These are phyloP conservation scores for Aphodius granarius DNA, from an alignment of 2,888 invertebrate species.

Conservation along the genomic window DNA sequence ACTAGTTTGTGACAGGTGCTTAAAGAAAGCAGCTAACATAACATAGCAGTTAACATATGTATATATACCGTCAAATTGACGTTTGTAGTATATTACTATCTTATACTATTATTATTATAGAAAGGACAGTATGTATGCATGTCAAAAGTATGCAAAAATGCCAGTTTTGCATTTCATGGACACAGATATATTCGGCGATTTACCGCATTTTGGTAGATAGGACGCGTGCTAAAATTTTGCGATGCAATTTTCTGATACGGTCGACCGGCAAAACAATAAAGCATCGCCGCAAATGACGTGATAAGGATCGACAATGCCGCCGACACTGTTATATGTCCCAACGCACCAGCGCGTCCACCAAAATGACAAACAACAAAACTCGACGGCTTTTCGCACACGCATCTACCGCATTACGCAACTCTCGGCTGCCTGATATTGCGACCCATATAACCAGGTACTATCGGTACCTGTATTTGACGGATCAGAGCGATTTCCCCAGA, in stretches of 20 bases:
- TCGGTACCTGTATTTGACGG: conserved; percentile 40
- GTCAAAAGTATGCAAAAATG: too few species aligned
- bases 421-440: not conserved
- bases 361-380: not conserved
- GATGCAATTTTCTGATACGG: conserved; percentile 9
- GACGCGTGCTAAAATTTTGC: not conserved
- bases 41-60: too few species aligned
- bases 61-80: too few species aligned
- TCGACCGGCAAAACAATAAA: conserved; percentile 10
- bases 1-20: too few species aligned
- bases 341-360: not conserved
- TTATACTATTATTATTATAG: too few species aligned
- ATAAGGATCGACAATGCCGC: conserved; percentile 17
- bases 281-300: conserved; percentile 14
- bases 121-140: too few species aligned
- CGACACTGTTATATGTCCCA: not conserved
- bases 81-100: too few species aligned
- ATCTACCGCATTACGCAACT: not conserved
- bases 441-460: not conserved
- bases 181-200: not conserved
- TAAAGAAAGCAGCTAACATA: too few species aligned
- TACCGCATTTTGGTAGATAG: not conserved
- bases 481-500: conserved; percentile 45
- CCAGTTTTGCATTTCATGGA: too few species aligned
- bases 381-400: conserved; percentile 4